Evolutionary conservation across 2,113 vertebrate genomes (phyloP), one percentile per base, ranked within the genome.

Genomic region (Oxygymnocypris stewartii): DNA sequence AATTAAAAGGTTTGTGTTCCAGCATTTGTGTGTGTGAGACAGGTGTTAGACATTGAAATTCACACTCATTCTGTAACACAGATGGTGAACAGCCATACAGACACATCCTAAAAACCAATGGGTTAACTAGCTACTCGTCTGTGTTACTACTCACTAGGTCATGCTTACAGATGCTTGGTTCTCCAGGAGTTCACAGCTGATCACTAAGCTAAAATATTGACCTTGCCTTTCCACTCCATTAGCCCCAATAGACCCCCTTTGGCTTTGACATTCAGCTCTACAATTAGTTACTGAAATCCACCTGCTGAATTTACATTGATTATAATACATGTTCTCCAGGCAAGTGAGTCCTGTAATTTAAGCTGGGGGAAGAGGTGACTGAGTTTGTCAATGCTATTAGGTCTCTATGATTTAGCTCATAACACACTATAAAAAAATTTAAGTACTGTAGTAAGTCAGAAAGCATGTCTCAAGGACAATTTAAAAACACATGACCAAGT

Each of bases 161-260:
- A 20, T 44, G 40, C 11, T 69, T 51, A 69, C 28, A 0, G 18
- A n/a, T 14, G 16, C 47, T 42, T n/a, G 1, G 20, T 73, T 40
- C 67, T 67, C 14, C 12, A 16, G 35, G 47, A 75, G 23, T 73
- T 79, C n/a, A 73, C 13, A 59, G 40, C 61, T 44, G 75, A 51
- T 82, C 51, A 85, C 77, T 85, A 79, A 25, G 63, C 85, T 83
- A 47, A 88, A 88, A 83, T n/a, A 23, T 82, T 92, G 90, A 93
- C 93, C 92, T 93, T 93, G 91, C 71, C 87, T 35, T 89, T 91
- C 42, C 84, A 77, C 71, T 87, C 82, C 57, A 59, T 88, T 82
- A 85, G 71, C 84, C 82, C 79, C 69, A 75, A 77, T 35, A 40
- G 82, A 87, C 25, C 79, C 81, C 87, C 71, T 79, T 59, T 75